These are phyloP conservation scores for Rhea americana DNA, from an alignment of 2,113 vertebrate genomes.

Conservation along the genomic window DNA sequence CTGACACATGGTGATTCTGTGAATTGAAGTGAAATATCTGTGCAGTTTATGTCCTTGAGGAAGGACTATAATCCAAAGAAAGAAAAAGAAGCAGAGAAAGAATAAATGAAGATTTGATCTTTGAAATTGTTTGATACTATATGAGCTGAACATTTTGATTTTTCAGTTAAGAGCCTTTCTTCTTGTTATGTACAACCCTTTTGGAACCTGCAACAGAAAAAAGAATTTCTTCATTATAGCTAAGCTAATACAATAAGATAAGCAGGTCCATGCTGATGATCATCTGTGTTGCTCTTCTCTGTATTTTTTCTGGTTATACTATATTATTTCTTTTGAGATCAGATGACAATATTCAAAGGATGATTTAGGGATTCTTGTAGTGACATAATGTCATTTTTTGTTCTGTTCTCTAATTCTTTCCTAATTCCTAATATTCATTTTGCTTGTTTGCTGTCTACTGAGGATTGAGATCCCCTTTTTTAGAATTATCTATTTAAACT, in stretches of 20 bases:
- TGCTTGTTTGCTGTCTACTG: neutral
- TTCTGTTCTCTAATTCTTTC: neutral
- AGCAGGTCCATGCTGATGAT: neutral
- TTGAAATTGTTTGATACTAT: neutral
- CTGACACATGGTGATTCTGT: fast-evolving
- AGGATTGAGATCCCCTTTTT: neutral
- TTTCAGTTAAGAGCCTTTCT: neutral
- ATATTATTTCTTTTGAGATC: neutral
- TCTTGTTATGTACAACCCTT: neutral
- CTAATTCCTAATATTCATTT: neutral
- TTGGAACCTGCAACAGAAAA: neutral
- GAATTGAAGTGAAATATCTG: neutral
- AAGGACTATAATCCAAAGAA: too few relatives aligned
- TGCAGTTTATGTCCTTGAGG: neutral
- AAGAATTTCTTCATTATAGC: neutral
- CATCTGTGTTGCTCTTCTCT: neutral
- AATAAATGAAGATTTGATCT: neutral
- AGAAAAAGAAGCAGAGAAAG: neutral
- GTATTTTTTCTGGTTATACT: neutral
- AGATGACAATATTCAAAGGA: neutral
- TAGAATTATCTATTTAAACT: neutral
- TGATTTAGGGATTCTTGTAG: neutral
- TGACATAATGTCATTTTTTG: neutral
- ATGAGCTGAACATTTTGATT: neutral
- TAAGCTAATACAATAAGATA: neutral